Percentiles rank a stretch among this genome's conserved stretches.
These are phyloP conservation scores for Lagodon rhomboides DNA, from an alignment of 2,797 vertebrate genomes.

Conservation along the genomic window DNA sequence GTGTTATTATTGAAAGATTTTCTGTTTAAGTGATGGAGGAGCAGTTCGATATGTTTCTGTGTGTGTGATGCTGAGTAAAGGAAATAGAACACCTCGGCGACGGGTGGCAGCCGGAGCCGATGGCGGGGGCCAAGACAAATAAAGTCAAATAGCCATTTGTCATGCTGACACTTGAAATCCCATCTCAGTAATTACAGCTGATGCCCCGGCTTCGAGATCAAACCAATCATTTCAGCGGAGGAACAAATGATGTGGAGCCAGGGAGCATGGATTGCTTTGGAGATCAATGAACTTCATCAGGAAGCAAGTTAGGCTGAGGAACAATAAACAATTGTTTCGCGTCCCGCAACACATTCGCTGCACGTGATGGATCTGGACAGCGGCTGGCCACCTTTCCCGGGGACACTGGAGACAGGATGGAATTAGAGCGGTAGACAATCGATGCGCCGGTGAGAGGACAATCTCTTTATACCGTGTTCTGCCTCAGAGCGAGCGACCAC, in stretches of 20 bases:
- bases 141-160: constrained; percentile 81
- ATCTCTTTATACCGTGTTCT: constrained; percentile 57
- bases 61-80: constrained; percentile 70
- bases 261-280: constrained; percentile 58
- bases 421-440: constrained; percentile 72
- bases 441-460: constrained; percentile 62
- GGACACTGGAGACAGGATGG: constrained; percentile 64
- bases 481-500: constrained; percentile 31
- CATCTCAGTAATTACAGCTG: constrained; percentile 80
- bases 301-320: constrained; percentile 74
- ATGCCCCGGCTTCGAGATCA: constrained; percentile 69
- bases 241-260: constrained; percentile 62
- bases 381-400: constrained; percentile 52
- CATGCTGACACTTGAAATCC: constrained; percentile 78
- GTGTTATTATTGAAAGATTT: constrained; percentile 74
- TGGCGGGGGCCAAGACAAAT: constrained; percentile 73
- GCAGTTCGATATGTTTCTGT: constrained; percentile 64
- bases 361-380: constrained; percentile 68
- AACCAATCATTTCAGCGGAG: constrained; percentile 68
- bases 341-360: constrained; percentile 59
- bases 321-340: constrained; percentile 79
- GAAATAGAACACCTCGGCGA: constrained; percentile 74
- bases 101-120: constrained; percentile 58
- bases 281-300: constrained; percentile 82
- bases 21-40: constrained; percentile 73